Evolutionary conservation across 1,140 invertebrate genomes (phyloP), one percentile per base, ranked within the genome.

Genomic region (Colletes latitarsis): DNA sequence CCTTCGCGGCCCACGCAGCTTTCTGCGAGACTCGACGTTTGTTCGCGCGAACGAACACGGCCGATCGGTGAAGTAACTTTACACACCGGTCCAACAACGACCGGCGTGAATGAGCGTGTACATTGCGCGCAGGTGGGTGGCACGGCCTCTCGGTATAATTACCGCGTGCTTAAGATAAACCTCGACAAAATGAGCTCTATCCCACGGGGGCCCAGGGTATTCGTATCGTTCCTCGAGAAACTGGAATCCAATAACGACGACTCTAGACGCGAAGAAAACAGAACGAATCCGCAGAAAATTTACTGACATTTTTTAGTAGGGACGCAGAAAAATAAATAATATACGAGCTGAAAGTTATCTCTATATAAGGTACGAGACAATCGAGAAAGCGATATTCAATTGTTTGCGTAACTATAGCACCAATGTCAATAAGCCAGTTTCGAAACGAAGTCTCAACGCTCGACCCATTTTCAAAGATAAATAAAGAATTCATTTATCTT

Each of bases 1-100:
- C 79, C 79, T 81, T 81, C 79, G 79, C 64, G 79, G 67, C 79
- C 79, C 79, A 81, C 79, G 79, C 79, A 63, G 52, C 9, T 53
- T 46, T 6, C 21, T 43, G 58, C 19, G 43, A 9, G 19, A 4
- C 43, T 43, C 21, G 10, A 5, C 3, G n/a, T 19, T n/a, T 12
- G 4, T 62, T n/a, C 55, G 55, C 57, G 15, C 62, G 43, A 46
- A 53, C 60, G 21, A 10, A 6, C 60, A 62, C 19, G 21, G 6
- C 62, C 60, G 21, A 52, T 46, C 15, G 49, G 19, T 46, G 21
- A 46, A 60, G 64, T 66, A 77, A 69, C 55, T 78, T 67, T 43
- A 46, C 76, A 15, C 19, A 41, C 8, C 17, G 58, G 15, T 39
- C 49, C 21, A 62, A 70, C 74, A 49, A 77, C 39, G 52, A 62